These are phyloP conservation scores for Drosophila melanica DNA, from an alignment of 1,140 invertebrate genomes.

Conservation along the genomic window DNA sequence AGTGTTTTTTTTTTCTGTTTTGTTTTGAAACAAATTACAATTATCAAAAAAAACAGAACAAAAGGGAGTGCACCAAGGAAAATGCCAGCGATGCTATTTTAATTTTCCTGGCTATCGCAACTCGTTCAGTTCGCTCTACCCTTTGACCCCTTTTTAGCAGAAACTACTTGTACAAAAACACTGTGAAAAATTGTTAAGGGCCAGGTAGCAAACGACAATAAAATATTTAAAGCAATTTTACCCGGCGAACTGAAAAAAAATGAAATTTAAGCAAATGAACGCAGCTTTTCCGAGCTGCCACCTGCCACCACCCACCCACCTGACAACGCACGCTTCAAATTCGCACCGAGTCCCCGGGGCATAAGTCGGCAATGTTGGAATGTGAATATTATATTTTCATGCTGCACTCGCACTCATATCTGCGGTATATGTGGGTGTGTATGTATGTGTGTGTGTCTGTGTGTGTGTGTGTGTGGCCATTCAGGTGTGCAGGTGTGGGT, in stretches of 20 bases:
- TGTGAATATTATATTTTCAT: constrained; percentile 40
- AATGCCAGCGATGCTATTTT: constrained; percentile 9
- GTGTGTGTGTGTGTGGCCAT: background rate
- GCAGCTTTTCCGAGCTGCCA: too few relatives aligned
- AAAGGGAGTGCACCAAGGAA: constrained; percentile 3
- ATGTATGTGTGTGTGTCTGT: background rate
- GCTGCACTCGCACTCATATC: constrained; percentile 17
- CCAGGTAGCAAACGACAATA: constrained; percentile 41
- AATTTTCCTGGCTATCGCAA: constrained; percentile 14
- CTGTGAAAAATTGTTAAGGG: constrained; percentile 29
- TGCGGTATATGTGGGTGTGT: constrained; percentile 11
- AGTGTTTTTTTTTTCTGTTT: background rate
- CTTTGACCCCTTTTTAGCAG: background rate
- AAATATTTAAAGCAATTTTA: constrained; percentile 73
- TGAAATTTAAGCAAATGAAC: constrained; percentile 6
- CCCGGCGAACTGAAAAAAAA: constrained; percentile 5
- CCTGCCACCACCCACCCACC: background rate
- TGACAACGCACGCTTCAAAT: constrained; percentile 51
- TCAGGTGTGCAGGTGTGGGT: too few relatives aligned
- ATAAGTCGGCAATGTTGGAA: constrained; percentile 26
- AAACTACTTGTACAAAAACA: constrained; percentile 1
- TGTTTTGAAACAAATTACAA: constrained; percentile 1
- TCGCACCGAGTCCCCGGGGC: constrained; percentile 51
- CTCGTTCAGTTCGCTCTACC: background rate
- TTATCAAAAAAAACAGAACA: background rate